These are phyloP conservation scores for Gephyroberyx darwinii DNA, from an alignment of 2,797 vertebrate species.

Conservation along the genomic window DNA sequence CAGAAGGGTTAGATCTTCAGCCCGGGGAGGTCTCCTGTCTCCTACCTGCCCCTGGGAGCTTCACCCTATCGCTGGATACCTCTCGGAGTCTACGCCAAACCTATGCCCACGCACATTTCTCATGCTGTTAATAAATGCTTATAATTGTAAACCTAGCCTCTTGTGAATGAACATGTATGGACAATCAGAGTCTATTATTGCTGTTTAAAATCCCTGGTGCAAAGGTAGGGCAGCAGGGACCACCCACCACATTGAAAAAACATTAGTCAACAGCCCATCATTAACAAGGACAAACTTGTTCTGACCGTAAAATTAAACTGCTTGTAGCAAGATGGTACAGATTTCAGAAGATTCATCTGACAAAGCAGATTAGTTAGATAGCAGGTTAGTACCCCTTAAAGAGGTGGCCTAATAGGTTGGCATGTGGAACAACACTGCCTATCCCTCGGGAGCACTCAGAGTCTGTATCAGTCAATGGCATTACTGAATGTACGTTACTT, in stretches of 20 bases:
- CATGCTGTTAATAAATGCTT: too few relatives aligned
- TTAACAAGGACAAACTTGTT: too few relatives aligned
- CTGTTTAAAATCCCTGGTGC: not conserved
- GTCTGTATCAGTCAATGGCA: not conserved
- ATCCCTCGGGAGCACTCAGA: not conserved
- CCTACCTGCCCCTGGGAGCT: too few relatives aligned
- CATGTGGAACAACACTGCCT: not conserved
- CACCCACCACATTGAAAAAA: not conserved
- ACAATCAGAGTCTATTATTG: not conserved
- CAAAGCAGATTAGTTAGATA: slow-evolving; percentile 1
- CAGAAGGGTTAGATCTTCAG: too few relatives aligned
- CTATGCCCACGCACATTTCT: too few relatives aligned
- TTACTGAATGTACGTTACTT: not conserved
- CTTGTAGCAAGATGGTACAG: not conserved
- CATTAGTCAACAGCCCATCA: not conserved
- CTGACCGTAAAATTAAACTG: not conserved
- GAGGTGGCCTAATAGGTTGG: not conserved
- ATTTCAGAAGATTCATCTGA: not conserved
- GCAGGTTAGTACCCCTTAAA: not conserved
- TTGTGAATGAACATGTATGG: not conserved
- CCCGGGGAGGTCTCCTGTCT: too few relatives aligned
- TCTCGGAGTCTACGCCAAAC: too few relatives aligned
- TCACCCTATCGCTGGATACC: too few relatives aligned
- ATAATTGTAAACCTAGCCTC: too few relatives aligned
- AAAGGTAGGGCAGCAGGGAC: not conserved